phyloP scores from a whole-genome alignment of 30 jellyfish, hydroid and myxozoan species.

The Calvadosia cruxmelitensis region DNA sequence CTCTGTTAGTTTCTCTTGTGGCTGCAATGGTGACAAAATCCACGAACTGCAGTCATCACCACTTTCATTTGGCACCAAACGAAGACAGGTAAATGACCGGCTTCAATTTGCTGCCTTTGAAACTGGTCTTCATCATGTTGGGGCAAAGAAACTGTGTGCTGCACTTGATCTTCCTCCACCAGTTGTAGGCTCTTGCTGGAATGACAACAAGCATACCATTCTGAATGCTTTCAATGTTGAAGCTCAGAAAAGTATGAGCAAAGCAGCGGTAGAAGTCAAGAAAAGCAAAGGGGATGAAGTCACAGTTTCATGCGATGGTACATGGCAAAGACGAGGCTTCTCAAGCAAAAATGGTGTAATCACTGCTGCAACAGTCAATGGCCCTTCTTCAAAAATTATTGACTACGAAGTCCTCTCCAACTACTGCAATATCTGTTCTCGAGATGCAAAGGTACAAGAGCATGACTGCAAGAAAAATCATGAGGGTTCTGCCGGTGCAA shows the following conservation, averaged over 20 bases:
- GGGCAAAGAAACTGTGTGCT: conserved; percentile 13
- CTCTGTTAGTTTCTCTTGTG: too few species aligned
- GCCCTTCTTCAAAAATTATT: too few species aligned
- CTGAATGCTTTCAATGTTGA: conserved; percentile 5
- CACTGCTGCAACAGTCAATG: not conserved
- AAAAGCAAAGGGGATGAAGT: conserved; percentile 6
- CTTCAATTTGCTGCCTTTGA: conserved; percentile 16
- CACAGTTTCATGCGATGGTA: conserved; percentile 17
- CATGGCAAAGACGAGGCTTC: too few species aligned
- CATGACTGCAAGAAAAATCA: conserved; percentile 16
- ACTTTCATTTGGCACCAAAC: not conserved
- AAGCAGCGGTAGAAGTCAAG: conserved; percentile 5
- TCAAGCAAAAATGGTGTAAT: conserved; percentile 1
- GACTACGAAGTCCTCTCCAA: not conserved
- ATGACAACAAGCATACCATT: conserved; percentile 3
- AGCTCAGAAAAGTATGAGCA: conserved; percentile 7
- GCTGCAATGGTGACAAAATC: too few species aligned
- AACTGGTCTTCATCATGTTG: conserved; percentile 11
- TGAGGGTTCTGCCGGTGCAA: conserved; percentile 18
- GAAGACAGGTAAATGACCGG: conserved; percentile 15
- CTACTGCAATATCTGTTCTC: not conserved
- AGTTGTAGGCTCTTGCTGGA: conserved; percentile 10
- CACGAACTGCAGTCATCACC: too few species aligned
- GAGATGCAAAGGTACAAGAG: not conserved
- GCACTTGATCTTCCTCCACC: conserved; percentile 18